Evolutionary conservation across 1,140 invertebrate genomes (phyloP).

Genomic region (Artemia franciscana): DNA sequence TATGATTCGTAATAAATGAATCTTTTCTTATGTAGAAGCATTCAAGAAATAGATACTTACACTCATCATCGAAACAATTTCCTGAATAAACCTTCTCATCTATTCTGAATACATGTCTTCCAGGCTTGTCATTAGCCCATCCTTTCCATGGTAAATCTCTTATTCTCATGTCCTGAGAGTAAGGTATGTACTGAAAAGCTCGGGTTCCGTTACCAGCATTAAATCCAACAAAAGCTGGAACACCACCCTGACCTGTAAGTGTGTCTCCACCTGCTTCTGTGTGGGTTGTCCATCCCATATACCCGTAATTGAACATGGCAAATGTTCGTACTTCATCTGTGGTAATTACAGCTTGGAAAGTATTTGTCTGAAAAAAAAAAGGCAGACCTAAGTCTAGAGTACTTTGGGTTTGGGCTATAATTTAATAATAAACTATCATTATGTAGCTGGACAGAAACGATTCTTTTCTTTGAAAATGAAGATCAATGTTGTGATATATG

Average conservation of each 20-base stretch:
- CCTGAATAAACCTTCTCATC: conserved; percentile 82
- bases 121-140: conserved; percentile 62
- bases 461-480: too few species aligned
- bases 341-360: conserved; percentile 74
- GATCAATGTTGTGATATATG: too few species aligned
- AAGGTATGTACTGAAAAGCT: conserved; percentile 67
- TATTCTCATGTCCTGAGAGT: conserved; percentile 62
- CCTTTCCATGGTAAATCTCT: conserved; percentile 55
- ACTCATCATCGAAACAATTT: conserved; percentile 35
- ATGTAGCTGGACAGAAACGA: too few species aligned
- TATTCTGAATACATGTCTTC: conserved; percentile 76
- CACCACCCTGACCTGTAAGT: conserved; percentile 57
- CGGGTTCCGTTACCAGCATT: conserved; percentile 83
- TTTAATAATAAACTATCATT: too few species aligned
- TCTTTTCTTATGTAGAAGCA: neutral
- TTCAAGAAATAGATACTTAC: conserved; percentile 16
- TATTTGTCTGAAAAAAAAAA: conserved; percentile 45
- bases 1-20: neutral
- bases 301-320: conserved; percentile 76
- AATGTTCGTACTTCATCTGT: conserved; percentile 86
- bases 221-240: conserved; percentile 73
- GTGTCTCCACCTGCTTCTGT: conserved; percentile 75
- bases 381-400: too few species aligned
- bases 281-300: conserved; percentile 68
- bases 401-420: too few species aligned